A percentile compares a stretch with the other conserved stretches of the same genome.
phyloP scores from a whole-genome alignment of 2,888 invertebrate species.

The Drosophila nigricruria region DNA sequence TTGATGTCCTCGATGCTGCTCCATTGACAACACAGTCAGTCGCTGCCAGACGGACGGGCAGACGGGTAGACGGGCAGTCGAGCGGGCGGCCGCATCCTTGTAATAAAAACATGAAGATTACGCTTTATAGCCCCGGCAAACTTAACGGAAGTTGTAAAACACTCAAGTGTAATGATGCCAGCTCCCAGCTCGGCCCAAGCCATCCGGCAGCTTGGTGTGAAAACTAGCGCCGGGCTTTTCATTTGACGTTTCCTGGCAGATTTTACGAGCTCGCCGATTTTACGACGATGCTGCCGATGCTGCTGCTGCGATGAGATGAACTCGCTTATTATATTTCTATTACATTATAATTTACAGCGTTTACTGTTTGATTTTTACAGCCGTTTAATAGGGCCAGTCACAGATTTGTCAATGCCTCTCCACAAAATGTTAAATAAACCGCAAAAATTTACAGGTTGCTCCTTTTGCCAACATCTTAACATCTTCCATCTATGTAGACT shows the following conservation, averaged over 20 bases:
- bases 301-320: slow-evolving; percentile 44
- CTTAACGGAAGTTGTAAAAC: slow-evolving; percentile 84
- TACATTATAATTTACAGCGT: slow-evolving; percentile 74
- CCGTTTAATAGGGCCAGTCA: slow-evolving; percentile 54
- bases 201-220: slow-evolving; percentile 55
- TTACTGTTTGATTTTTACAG: slow-evolving; percentile 68
- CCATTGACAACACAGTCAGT: slow-evolving; percentile 70
- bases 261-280: slow-evolving; percentile 64
- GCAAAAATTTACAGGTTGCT: slow-evolving; percentile 36
- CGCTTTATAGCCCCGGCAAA: slow-evolving; percentile 72
- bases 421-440: slow-evolving; percentile 52
- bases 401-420: slow-evolving; percentile 66
- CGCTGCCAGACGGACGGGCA: neutral
- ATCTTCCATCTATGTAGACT: slow-evolving; percentile 20
- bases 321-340: slow-evolving; percentile 75
- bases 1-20: slow-evolving; percentile 74
- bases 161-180: slow-evolving; percentile 80
- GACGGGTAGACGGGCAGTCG: neutral
- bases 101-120: slow-evolving; percentile 82
- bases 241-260: slow-evolving; percentile 35
- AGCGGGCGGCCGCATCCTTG: slow-evolving; percentile 20
- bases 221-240: slow-evolving; percentile 67
- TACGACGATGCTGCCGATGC: slow-evolving; percentile 48
- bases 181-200: slow-evolving; percentile 17
- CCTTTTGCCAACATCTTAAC: slow-evolving; percentile 27